These are phyloP conservation scores for Ahaetulla prasina DNA, from an alignment of 2,113 vertebrate genomes.

Conservation along the genomic window DNA sequence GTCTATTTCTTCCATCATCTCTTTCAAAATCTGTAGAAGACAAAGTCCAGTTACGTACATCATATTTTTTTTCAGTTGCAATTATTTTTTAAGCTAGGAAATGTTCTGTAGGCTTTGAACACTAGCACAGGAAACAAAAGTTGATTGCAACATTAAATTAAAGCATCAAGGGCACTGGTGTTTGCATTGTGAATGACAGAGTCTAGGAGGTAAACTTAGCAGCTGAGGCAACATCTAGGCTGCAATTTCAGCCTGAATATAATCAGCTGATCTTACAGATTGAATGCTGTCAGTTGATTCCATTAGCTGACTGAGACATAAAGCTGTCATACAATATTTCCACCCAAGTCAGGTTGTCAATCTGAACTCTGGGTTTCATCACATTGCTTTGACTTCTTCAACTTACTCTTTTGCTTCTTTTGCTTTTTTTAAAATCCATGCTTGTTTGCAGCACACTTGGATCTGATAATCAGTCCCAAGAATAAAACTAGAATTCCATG, in stretches of 20 bases:
- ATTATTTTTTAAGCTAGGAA: neutral
- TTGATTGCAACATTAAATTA: neutral
- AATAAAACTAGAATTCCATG: neutral
- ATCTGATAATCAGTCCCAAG: neutral
- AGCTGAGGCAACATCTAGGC: neutral
- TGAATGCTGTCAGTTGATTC: neutral
- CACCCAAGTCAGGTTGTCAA: neutral
- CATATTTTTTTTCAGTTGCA: fast-evolving
- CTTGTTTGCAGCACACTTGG: neutral
- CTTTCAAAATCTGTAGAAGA: conserved; percentile 69
- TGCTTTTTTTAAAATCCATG: neutral
- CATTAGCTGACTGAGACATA: neutral
- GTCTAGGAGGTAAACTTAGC: too few species aligned
- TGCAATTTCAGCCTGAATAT: neutral
- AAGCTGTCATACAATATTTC: neutral
- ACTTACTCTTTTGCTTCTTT: neutral
- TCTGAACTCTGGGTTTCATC: neutral
- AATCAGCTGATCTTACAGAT: neutral
- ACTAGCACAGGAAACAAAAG: neutral
- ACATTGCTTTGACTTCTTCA: neutral
- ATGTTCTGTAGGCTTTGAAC: neutral
- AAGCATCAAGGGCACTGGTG: neutral
- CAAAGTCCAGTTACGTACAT: neutral
- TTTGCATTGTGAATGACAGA: neutral
- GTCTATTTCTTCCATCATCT: conserved; percentile 84